These are phyloP conservation scores for Nephrotoma guestfalica DNA, from an alignment of 2,888 invertebrate genomes.

Conservation along the genomic window DNA sequence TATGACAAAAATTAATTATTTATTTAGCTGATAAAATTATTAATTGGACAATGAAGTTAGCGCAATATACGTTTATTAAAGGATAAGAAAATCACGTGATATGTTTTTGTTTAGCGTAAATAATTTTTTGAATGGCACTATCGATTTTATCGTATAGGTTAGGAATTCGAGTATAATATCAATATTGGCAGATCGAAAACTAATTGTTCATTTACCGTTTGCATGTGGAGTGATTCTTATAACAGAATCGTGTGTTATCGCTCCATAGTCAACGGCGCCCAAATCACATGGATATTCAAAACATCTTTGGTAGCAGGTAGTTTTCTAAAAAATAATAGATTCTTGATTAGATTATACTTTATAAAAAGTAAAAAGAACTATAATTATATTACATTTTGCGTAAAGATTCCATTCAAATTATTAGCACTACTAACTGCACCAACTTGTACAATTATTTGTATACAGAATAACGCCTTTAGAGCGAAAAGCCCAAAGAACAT, in stretches of 20 bases:
- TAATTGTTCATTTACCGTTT: not conserved
- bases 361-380: not conserved
- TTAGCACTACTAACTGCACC: not conserved
- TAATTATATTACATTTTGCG: not conserved
- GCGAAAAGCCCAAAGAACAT: no score
- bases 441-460: no score
- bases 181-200: not conserved
- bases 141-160: not conserved
- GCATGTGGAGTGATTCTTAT: not conserved
- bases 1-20: not conserved
- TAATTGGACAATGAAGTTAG: not conserved
- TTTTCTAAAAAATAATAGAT: not conserved
- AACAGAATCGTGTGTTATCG: not conserved
- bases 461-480: no score
- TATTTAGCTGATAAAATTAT: no score
- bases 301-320: not conserved
- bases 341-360: not conserved
- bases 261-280: not conserved
- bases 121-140: not conserved
- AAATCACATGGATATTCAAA: not conserved
- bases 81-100: not conserved
- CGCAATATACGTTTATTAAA: not conserved
- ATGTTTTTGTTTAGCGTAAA: not conserved
- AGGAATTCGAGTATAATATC: not conserved
- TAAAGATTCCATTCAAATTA: not conserved